Evolutionary conservation across 2,113 vertebrate genomes (phyloP).

Genomic region (Donacobius atricapilla): DNA sequence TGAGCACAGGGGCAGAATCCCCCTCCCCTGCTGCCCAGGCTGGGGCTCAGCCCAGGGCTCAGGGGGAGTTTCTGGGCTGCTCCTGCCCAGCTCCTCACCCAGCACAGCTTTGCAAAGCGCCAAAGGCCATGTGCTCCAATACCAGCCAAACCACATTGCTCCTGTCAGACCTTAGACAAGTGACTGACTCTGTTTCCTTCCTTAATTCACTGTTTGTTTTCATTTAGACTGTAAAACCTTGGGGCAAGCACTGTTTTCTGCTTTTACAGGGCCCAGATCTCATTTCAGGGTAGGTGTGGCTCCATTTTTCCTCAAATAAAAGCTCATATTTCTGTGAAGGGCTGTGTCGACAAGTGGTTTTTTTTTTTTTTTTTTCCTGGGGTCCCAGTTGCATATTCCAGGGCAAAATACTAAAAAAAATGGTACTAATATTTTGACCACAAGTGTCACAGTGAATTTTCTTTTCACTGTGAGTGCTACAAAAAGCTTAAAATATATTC

Average conservation of each 20-base stretch:
- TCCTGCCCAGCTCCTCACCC: not conserved
- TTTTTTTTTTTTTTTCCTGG: rapidly evolving
- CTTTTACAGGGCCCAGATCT: not conserved
- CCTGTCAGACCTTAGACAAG: not conserved
- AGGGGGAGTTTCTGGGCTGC: not conserved
- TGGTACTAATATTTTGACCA: not conserved
- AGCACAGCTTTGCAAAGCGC: not conserved
- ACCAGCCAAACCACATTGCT: not conserved
- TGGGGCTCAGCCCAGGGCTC: not conserved
- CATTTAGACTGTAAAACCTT: not conserved
- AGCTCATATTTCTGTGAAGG: not conserved
- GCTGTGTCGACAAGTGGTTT: not conserved
- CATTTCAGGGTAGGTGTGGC: not conserved
- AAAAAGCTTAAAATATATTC: not conserved
- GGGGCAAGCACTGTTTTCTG: not conserved
- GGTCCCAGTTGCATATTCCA: not conserved
- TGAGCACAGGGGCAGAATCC: not conserved
- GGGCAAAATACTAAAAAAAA: not conserved
- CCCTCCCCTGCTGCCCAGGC: not conserved
- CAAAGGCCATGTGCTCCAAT: rapidly evolving
- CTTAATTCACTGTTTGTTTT: not conserved
- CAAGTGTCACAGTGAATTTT: not conserved
- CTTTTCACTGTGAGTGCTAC: not conserved
- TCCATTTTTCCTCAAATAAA: not conserved
- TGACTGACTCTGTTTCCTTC: not conserved